phyloP scores from a whole-genome alignment of 2,113 vertebrate species.

The Chroicocephalus ridibundus region DNA sequence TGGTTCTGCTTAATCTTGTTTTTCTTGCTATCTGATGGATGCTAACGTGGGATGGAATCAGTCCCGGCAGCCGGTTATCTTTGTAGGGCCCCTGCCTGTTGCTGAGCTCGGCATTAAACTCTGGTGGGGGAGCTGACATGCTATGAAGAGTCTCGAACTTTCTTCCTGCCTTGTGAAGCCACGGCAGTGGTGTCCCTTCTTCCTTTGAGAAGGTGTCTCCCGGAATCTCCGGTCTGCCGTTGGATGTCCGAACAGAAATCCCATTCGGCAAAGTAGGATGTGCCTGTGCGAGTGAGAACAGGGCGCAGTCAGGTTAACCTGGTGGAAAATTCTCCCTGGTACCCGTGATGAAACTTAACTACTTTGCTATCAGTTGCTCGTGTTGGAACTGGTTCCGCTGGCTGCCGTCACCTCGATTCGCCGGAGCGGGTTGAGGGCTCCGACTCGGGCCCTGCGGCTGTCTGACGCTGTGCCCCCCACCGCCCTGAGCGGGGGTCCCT shows the following conservation, averaged over 20 bases:
- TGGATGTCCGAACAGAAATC: fast-evolving
- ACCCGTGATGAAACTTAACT: background rate
- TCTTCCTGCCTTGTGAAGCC: background rate
- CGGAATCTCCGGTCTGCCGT: fast-evolving
- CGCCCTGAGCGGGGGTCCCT: background rate
- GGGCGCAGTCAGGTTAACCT: background rate
- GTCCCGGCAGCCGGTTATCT: constrained; percentile 10
- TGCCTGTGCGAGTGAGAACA: background rate
- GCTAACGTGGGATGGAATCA: constrained; percentile 12
- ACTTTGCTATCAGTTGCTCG: background rate
- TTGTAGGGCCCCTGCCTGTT: background rate
- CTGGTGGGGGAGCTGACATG: background rate
- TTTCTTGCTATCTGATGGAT: constrained; percentile 39
- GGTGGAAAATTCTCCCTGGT: background rate
- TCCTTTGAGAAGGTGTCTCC: background rate
- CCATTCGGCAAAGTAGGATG: fast-evolving
- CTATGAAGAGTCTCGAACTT: background rate
- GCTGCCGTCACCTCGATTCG: background rate
- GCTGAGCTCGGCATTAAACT: background rate
- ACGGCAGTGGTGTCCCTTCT: fast-evolving
- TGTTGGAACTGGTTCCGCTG: constrained; percentile 43
- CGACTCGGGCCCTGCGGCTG: fast-evolving
- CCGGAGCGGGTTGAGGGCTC: background rate
- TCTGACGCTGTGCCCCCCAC: fast-evolving
- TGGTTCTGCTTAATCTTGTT: constrained; percentile 54